Evolutionary conservation across 2,113 vertebrate species (phyloP).

Genomic region (Benitochromis conjunctus): DNA sequence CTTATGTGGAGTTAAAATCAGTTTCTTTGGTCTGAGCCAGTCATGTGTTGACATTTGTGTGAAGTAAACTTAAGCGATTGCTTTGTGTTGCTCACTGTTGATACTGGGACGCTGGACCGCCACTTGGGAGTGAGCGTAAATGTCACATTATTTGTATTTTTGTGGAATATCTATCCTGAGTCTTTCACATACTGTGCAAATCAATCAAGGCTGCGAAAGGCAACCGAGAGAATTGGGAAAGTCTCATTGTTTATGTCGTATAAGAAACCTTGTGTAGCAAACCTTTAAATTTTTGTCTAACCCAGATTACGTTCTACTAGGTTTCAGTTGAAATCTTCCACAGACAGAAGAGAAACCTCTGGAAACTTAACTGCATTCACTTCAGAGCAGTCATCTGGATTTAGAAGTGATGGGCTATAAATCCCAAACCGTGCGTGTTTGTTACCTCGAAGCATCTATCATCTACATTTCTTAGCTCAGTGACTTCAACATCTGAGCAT

Average conservation of each 20-base stretch:
- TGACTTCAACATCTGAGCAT: background rate
- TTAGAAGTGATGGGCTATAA: background rate
- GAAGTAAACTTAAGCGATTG: background rate
- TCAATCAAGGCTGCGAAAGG: background rate
- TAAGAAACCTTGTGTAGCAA: background rate
- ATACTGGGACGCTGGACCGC: background rate
- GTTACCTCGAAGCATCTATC: background rate
- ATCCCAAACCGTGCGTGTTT: background rate
- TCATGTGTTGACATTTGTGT: background rate
- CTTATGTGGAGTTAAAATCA: background rate
- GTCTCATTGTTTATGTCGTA: background rate
- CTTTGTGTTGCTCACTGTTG: background rate
- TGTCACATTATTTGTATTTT: background rate
- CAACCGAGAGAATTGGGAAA: background rate
- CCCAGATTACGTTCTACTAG: background rate
- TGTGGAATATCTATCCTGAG: background rate
- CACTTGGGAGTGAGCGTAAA: background rate
- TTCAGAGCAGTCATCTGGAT: background rate
- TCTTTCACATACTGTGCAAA: background rate
- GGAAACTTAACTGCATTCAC: background rate
- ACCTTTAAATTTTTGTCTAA: background rate
- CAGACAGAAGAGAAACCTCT: background rate
- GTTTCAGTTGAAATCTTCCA: background rate
- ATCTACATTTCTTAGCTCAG: background rate
- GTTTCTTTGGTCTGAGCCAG: rapidly evolving